Evolutionary conservation across 2,113 vertebrate genomes (phyloP), one percentile per base, ranked within the genome.

Genomic region (Coptodon bakossiorum): DNA sequence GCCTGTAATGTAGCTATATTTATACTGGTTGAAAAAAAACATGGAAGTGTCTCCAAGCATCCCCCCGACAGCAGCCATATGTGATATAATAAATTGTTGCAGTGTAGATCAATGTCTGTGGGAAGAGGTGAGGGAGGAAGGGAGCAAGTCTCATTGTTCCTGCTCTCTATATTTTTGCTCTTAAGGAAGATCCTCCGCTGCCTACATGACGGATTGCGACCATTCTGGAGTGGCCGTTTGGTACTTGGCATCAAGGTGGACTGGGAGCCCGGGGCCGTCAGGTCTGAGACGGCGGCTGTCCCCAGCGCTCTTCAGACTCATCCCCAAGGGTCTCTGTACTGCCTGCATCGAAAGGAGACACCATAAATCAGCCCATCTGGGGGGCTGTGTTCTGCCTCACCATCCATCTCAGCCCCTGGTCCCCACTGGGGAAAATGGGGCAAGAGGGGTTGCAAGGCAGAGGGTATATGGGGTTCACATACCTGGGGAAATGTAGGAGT

Each of bases 281-380:
- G 97, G 97, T 94, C 93, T 92, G 95, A 94, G 96, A 96, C 93
- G 81, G 96, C 94, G 94, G 95, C 90, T 93, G 93, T 97, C 95
- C 96, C 96, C 92, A 95, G 96, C 93, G 96, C 96, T 96, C 96
- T 96, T 95, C 93, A 94, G 96, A 94, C 95, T 92, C 95, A 94
- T 91, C 97, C 97, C 97, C 68, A 90, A 96, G 96, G 98, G 96
- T 96, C 92, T 94, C 91, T 86, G 90, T 94, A 96, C 94, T 96
- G 96, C 93, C 91, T 96, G 88, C 94, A 92, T 96, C 96, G 95
- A 98, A 97, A 97, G 96, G 96, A 94, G 96, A 95, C 93, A 89
- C 97, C 97, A 98, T 98, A 97, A 98, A 98, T 99, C 97, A 98
- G 96, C 86, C 83, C 78, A 94, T 96, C 96, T 95, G 96, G 97